Evolutionary conservation across 2,113 vertebrate species (phyloP).

Genomic region (Protobothrops mucrosquamatus): DNA sequence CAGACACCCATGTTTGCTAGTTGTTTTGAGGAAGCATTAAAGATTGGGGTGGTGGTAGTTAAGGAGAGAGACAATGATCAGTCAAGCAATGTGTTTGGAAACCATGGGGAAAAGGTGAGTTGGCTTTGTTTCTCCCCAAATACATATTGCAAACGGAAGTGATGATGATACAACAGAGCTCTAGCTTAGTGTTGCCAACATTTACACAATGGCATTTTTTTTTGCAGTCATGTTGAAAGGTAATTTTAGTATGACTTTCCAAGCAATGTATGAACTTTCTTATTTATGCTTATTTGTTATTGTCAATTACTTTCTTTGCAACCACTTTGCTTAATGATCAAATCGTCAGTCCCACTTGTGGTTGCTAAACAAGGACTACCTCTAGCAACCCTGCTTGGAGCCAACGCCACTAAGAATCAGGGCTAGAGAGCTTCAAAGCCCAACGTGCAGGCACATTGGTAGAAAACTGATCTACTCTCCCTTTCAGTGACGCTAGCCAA

Average conservation of each 20-base stretch:
- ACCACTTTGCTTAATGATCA: background rate
- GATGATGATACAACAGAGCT: background rate
- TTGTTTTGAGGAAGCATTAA: background rate
- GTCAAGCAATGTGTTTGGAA: background rate
- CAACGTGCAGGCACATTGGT: background rate
- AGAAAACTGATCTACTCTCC: background rate
- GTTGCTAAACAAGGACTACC: background rate
- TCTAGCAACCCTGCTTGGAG: background rate
- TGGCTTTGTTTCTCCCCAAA: background rate
- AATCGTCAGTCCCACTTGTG: background rate
- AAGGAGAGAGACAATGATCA: background rate
- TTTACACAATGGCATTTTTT: background rate
- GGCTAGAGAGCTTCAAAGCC: background rate
- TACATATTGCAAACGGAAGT: background rate
- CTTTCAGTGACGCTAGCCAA: background rate
- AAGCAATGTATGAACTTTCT: background rate
- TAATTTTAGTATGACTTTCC: background rate
- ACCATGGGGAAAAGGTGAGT: background rate
- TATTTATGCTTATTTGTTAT: background rate
- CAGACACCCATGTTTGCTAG: background rate
- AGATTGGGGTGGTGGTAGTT: background rate
- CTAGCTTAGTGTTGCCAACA: background rate
- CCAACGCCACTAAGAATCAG: background rate
- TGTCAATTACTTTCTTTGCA: background rate
- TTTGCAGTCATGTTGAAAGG: background rate